These are phyloP conservation scores for Nudaria mundana DNA, from an alignment of 2,888 invertebrate genomes.

Conservation along the genomic window DNA sequence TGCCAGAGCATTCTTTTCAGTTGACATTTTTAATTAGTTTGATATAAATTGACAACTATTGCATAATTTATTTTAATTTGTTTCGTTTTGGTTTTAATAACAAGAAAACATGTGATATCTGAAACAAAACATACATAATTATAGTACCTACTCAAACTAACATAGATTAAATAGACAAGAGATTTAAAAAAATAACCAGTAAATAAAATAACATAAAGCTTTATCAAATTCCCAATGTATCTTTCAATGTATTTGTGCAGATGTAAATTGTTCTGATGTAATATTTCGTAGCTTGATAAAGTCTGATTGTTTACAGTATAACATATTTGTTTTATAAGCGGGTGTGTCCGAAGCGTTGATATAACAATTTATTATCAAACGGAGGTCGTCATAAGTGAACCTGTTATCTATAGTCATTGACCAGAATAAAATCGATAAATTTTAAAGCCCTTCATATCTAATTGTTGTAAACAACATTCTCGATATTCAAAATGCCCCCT, in stretches of 20 bases:
- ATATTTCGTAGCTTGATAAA: constrained; percentile 5
- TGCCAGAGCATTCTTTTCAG: constrained; percentile 48
- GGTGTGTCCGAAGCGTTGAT: constrained; percentile 31
- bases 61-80: constrained; percentile 18
- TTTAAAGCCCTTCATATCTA: constrained; percentile 15
- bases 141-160: no score
- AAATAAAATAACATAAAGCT: no score
- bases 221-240: no score
- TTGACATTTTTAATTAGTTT: constrained; percentile 36
- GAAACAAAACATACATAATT: not conserved
- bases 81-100: no score
- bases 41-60: constrained; percentile 15
- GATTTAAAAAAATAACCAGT: not conserved
- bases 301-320: constrained; percentile 15
- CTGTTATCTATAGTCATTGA: constrained; percentile 27
- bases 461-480: constrained; percentile 1
- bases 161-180: no score
- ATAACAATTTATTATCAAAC: constrained; percentile 18
- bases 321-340: constrained; percentile 20
- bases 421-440: constrained; percentile 27
- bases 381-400: constrained; percentile 23
- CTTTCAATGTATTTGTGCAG: no score
- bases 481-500: not conserved
- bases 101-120: not conserved
- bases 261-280: constrained; percentile 5